Evolutionary conservation across 2,113 vertebrate genomes (phyloP).

Genomic region (Felis catus): DNA sequence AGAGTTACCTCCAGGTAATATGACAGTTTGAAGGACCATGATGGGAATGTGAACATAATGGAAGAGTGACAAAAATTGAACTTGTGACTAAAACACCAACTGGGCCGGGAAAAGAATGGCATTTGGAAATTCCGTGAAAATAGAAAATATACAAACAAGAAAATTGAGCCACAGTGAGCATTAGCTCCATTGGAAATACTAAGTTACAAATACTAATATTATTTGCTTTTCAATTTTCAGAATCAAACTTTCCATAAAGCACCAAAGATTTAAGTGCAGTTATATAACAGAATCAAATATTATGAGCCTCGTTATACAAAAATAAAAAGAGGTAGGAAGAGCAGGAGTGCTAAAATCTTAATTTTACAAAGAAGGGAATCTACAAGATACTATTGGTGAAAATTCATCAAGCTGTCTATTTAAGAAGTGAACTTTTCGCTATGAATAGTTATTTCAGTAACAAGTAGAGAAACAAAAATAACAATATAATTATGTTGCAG

Average conservation of each 20-base stretch:
- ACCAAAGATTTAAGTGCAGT: neutral
- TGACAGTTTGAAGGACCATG: neutral
- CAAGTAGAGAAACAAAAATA: neutral
- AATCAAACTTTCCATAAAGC: neutral
- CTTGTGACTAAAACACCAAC: neutral
- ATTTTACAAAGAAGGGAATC: neutral
- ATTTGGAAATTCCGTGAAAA: neutral
- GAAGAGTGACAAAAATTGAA: neutral
- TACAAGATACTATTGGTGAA: neutral
- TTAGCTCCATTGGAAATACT: neutral
- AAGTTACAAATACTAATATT: neutral
- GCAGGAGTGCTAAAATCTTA: neutral
- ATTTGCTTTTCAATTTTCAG: neutral
- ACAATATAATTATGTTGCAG: neutral
- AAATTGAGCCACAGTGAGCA: neutral
- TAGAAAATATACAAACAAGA: neutral
- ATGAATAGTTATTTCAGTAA: neutral
- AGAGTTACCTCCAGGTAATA: neutral
- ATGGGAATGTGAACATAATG: neutral
- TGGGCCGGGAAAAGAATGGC: neutral
- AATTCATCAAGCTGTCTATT: neutral
- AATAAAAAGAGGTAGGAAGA: neutral
- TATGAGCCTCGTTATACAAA: neutral
- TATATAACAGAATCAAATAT: neutral
- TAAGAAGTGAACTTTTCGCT: neutral